These are phyloP conservation scores for Synchiropus splendidus DNA, from an alignment of 2,113 vertebrate genomes.

Conservation along the genomic window DNA sequence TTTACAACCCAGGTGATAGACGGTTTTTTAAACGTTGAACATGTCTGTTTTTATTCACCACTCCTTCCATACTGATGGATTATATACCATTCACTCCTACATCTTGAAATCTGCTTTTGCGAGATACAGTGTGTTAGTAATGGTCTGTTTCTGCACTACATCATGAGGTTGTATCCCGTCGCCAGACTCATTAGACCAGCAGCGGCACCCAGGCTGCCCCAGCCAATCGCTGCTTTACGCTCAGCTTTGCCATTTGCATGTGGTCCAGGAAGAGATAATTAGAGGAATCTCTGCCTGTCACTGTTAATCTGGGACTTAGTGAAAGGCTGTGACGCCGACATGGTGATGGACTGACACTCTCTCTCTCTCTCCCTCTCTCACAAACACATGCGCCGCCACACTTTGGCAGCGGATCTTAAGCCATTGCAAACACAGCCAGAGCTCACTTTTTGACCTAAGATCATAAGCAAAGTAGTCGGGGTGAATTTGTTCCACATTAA, in stretches of 20 bases:
- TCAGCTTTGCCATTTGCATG: slow-evolving; percentile 64
- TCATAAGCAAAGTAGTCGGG: slow-evolving; percentile 12
- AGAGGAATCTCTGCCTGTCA: slow-evolving; percentile 74
- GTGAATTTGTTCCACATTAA: slow-evolving; percentile 2
- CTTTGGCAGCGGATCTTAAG: slow-evolving; percentile 6
- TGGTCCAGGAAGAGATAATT: slow-evolving; percentile 71
- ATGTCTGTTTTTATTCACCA: no score
- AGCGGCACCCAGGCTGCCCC: slow-evolving; percentile 33
- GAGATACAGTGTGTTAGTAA: slow-evolving; percentile 13
- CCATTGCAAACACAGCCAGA: slow-evolving; percentile 3
- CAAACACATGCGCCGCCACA: slow-evolving; percentile 6
- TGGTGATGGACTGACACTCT: slow-evolving; percentile 53
- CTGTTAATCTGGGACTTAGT: slow-evolving; percentile 71
- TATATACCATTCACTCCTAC: no score
- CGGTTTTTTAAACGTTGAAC: no score
- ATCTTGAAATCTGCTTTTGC: slow-evolving; percentile 4
- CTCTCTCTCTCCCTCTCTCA: no score
- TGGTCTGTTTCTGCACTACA: slow-evolving; percentile 38
- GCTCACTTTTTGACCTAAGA: slow-evolving; percentile 16
- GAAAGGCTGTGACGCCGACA: slow-evolving; percentile 63
- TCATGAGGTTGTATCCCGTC: slow-evolving; percentile 49
- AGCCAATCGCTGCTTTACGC: slow-evolving; percentile 49
- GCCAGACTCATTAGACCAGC: slow-evolving; percentile 62
- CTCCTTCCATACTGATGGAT: no score
- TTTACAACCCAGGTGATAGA: no score